These are phyloP conservation scores for Tetramorium simillimum DNA, from an alignment of 1,140 invertebrate genomes.

Conservation along the genomic window DNA sequence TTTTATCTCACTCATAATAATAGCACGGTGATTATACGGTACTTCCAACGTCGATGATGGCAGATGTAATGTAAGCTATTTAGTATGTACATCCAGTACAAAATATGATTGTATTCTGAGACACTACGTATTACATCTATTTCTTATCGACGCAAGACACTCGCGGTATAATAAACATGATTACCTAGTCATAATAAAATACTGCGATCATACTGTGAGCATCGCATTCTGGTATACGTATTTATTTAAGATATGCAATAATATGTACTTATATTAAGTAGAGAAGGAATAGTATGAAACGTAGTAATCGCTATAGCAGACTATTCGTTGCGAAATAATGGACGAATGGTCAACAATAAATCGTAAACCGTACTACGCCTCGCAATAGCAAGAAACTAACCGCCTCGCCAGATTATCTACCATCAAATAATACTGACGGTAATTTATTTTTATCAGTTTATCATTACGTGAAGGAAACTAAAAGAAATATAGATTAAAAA, in stretches of 20 bases:
- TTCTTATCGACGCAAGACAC: slow-evolving; percentile 16
- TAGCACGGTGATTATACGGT: slow-evolving; percentile 24
- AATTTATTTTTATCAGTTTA: slow-evolving; percentile 72
- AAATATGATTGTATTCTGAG: slow-evolving; percentile 33
- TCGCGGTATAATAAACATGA: slow-evolving; percentile 50
- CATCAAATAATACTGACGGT: slow-evolving; percentile 43
- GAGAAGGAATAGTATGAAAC: slow-evolving; percentile 10
- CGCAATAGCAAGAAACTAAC: slow-evolving; percentile 20
- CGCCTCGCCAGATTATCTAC: slow-evolving; percentile 32
- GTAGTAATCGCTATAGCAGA: slow-evolving; percentile 43
- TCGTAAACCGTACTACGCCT: slow-evolving; percentile 36
- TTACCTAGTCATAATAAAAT: slow-evolving; percentile 61
- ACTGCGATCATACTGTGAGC: slow-evolving; percentile 51
- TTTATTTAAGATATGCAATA: slow-evolving; percentile 38
- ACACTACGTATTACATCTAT: slow-evolving; percentile 22
- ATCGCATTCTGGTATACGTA: slow-evolving; percentile 35
- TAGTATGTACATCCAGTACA: slow-evolving; percentile 35
- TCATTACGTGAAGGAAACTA: slow-evolving; percentile 65
- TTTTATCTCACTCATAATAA: slow-evolving; percentile 7
- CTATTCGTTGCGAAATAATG: slow-evolving; percentile 24
- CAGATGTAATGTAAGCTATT: slow-evolving; percentile 36
- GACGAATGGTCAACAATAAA: neutral
- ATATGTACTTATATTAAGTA: slow-evolving; percentile 40
- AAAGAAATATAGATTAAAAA: slow-evolving; percentile 72
- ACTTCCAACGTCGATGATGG: slow-evolving; percentile 34